Evolutionary conservation across 2,797 vertebrate species (phyloP), one percentile per base, ranked within the genome.

Genomic region (Acanthurus lineatus): DNA sequence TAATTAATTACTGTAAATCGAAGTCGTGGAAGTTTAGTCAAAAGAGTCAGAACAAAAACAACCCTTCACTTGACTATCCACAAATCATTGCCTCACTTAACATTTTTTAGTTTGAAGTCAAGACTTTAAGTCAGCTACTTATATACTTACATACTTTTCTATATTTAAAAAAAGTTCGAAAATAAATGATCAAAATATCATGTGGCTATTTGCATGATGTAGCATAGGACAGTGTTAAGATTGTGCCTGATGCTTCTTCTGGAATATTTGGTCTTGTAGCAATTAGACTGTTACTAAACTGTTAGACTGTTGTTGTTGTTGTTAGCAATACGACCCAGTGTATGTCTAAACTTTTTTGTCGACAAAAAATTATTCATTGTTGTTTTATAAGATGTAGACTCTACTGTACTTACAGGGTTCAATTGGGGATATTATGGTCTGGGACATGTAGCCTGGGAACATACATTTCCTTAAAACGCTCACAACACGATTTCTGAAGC

Each of bases 401-500:
- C 9, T 9, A 1, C n/a, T 59, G 20, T 8, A 2, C 40, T 16
- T 44, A 2, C 9, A 4, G 8, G 49, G 6, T 20, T 52, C 42
- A 48, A 2, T 8, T 0, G 45, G 7, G 44, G 40, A 20, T 16
- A 7, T 47, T 40, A 28, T 42, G 20, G 20, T 22, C 61, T 52
- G 71, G 53, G 52, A 52, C 64, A 32, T 8, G 3, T 9, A 42
- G 40, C 57, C 5, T 47, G 11, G 42, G 10, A 58, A 25, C 44
- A 25, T 16, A 42, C n/a, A 32, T 47, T 44, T 68, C 22, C 17
- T 22, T n/a, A 19, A 42, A 42, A 15, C 8, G 8, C 19, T 53
- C 52, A 47, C 2, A 25, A 17, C 5, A 53, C 32, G 9, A 32
- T 73, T 68, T 32, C 15, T 81, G 51, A 58, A 77, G 82, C 84